Base-by-base conservation (phyloP, 2,113 vertebrate genomes). In the Barnardius zonarius region DNA sequence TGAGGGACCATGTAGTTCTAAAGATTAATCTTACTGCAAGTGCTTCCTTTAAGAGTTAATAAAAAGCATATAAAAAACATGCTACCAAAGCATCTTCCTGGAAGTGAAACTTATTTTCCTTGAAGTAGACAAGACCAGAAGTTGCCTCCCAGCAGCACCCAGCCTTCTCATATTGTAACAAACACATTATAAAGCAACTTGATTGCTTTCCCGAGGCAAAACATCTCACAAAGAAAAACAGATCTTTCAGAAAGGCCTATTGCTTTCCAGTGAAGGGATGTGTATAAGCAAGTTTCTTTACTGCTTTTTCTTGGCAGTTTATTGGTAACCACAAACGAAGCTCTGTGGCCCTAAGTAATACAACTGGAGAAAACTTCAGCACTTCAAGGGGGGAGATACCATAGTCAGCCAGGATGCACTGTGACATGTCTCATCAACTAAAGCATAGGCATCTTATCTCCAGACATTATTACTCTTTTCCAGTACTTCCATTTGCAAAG, bases 171-270 rank as follows among this genome's bases (percentile, higher is more conserved):
- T 70, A 43, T 4, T 80, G 72, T 81, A 90, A 97, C 33, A 33
- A 94, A 92, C 67, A 76, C 73, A 88, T 90, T 90, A 93, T 41
- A 82, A 91, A 91, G 41, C 61, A 88, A 90, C 85, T 72, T 51
- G 39, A 95, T 88, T 80, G 85, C 83, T 81, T 95, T 88, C 92
- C 95, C 55, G 78, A 86, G 90, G 92, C 92, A 86, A 83, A 83
- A 76, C 43, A 12, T 6, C 83, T 94, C 92, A 76, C 74, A 74
- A 93, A 86, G 54, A 35, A 66, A 89, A 89, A 74, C 31, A 76
- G 67, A 76, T 78, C 75, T 88, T 86, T 94, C 83, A 94, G 74
- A 82, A 83, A 87, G 74, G 81, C 39, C 49, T 80, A 33, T 1
- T 84, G 54, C 86, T 88, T 76, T 84, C 83, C 54, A 93, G 48